Percentiles rank a stretch among this genome's conserved stretches.
These are phyloP conservation scores for Sebastes diaconus DNA, from an alignment of 2,797 vertebrate species.

Conservation along the genomic window DNA sequence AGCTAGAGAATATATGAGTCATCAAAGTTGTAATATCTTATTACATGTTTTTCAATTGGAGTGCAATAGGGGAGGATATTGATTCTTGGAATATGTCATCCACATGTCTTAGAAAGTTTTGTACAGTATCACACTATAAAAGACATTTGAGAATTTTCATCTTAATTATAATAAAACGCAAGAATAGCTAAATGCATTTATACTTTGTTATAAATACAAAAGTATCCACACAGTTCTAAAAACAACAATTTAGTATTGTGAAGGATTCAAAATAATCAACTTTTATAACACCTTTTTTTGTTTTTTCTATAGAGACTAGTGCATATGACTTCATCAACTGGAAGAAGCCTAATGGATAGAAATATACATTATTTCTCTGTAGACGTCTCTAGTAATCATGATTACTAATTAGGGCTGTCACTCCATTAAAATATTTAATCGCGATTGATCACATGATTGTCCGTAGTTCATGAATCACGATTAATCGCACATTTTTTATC, in stretches of 20 bases:
- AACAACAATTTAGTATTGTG: neutral
- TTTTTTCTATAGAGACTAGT: neutral
- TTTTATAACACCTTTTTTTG: neutral
- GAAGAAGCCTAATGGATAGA: neutral
- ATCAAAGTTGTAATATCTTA: conserved; percentile 1
- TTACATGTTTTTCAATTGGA: neutral
- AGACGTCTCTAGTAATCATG: neutral
- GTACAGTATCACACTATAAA: neutral
- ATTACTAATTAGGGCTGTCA: neutral
- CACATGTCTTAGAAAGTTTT: neutral
- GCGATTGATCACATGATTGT: too few relatives aligned
- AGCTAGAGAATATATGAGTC: conserved; percentile 14
- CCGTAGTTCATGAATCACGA: too few relatives aligned
- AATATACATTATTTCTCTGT: neutral
- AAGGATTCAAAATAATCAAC: neutral
- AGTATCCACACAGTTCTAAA: neutral
- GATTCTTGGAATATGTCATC: neutral
- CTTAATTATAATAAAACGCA: neutral
- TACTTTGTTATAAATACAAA: neutral
- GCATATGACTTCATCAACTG: neutral
- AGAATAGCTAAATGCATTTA: neutral
- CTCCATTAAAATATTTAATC: too few relatives aligned
- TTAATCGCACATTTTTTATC: too few relatives aligned
- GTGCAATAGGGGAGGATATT: neutral
- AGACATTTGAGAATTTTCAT: neutral